These are phyloP conservation scores for Microcebus griseorufus DNA, from an alignment of 2,113 vertebrate species.

Conservation along the genomic window DNA sequence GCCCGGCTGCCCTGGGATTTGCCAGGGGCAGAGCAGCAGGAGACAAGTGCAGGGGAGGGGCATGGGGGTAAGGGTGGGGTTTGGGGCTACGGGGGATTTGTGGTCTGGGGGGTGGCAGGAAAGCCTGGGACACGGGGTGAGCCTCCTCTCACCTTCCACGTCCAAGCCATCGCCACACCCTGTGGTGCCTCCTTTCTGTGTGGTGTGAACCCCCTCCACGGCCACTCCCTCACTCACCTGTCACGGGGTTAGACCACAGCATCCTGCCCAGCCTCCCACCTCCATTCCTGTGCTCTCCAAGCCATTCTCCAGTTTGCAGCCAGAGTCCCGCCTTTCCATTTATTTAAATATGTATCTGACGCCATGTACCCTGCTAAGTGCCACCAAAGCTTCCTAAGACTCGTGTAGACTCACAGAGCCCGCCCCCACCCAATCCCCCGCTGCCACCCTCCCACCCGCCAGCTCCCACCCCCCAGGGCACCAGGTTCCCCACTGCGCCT, in stretches of 20 bases:
- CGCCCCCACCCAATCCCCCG: accelerated
- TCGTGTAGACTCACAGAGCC: neutral
- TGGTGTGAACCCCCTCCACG: neutral
- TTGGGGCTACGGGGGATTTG: neutral
- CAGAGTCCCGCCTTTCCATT: neutral
- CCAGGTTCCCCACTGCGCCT: accelerated
- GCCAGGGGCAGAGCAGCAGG: too few relatives aligned
- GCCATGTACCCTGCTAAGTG: neutral
- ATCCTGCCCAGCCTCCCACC: neutral
- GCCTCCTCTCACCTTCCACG: neutral
- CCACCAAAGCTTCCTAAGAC: neutral
- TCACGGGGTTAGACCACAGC: neutral
- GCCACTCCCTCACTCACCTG: neutral
- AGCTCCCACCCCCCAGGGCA: neutral
- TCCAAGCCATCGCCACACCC: neutral
- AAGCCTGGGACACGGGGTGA: neutral
- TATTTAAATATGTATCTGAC: neutral
- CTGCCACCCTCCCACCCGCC: neutral
- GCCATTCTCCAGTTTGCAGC: neutral
- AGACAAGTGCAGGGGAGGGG: accelerated
- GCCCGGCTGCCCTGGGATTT: neutral
- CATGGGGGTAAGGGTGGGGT: neutral
- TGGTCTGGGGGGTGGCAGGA: neutral
- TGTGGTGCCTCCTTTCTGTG: neutral
- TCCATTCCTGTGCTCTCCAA: neutral